Evolutionary conservation across 2,888 invertebrate species (phyloP).

Genomic region (Erebia palarica): DNA sequence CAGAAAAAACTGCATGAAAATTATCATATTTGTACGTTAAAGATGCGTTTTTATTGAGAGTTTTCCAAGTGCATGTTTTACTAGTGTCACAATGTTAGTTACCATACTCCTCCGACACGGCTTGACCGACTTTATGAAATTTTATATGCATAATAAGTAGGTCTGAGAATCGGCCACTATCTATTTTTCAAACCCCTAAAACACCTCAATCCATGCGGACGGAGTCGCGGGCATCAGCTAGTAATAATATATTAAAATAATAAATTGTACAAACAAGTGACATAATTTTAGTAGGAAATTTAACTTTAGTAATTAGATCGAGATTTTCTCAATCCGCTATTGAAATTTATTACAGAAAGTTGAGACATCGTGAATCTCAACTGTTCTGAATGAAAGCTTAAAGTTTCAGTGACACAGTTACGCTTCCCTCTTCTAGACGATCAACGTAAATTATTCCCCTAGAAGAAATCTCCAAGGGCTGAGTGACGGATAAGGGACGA

Average conservation of each 20-base stretch:
- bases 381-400: slow-evolving; percentile 79
- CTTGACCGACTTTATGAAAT: no score
- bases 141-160: no score
- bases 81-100: no score
- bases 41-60: no score
- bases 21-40: no score
- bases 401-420: slow-evolving; percentile 81
- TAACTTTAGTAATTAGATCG: slow-evolving; percentile 52
- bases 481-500: slow-evolving; percentile 81
- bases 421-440: slow-evolving; percentile 74
- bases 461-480: slow-evolving; percentile 80
- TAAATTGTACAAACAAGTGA: slow-evolving; percentile 9
- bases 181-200: no score
- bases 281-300: slow-evolving; percentile 29
- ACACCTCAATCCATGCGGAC: no score
- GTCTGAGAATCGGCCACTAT: no score
- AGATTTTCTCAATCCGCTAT: slow-evolving; percentile 62
- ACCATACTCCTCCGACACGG: no score
- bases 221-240: no score
- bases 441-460: slow-evolving; percentile 81
- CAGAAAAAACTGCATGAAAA: no score
- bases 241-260: no score
- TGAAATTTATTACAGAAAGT: slow-evolving; percentile 77
- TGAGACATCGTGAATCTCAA: slow-evolving; percentile 74
- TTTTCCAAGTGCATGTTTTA: neutral